Percentiles rank a stretch among this genome's conserved stretches.
phyloP scores from a whole-genome alignment of 1,140 invertebrate genomes.

The Drosophila persimilis region DNA sequence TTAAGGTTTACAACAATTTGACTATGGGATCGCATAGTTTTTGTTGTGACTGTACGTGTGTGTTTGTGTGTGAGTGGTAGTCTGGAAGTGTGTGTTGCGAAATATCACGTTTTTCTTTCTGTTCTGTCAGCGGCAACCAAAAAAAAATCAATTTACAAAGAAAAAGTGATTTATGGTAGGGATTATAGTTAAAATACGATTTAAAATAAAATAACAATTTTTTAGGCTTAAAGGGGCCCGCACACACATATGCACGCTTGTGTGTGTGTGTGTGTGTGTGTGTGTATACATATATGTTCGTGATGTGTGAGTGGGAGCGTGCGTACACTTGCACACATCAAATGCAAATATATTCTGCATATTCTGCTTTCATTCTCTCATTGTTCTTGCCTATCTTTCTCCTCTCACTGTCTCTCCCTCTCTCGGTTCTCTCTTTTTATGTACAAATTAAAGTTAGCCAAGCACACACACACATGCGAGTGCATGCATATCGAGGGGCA shows the following conservation, averaged over 20 bases:
- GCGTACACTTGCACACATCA: conserved; percentile 56
- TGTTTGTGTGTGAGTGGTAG: conserved; percentile 34
- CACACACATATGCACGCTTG: conserved; percentile 42
- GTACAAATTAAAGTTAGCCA: conserved; percentile 56
- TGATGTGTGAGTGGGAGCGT: conserved; percentile 32
- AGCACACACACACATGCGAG: conserved; percentile 6
- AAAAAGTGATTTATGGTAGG: conserved; percentile 35
- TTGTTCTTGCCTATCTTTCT: conserved; percentile 22
- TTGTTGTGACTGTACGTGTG: conserved; percentile 62
- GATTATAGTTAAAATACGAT: conserved; percentile 59
- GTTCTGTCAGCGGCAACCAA: conserved; percentile 39
- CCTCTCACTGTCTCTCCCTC: conserved; percentile 22
- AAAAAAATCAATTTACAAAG: conserved; percentile 43
- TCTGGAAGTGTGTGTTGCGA: conserved; percentile 20
- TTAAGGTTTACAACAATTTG: conserved; percentile 47
- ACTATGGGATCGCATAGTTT: conserved; percentile 39
- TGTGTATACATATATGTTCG: background rate
- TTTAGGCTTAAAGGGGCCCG: conserved; percentile 58
- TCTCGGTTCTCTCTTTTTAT: conserved; percentile 33
- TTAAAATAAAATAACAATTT: conserved; percentile 81
- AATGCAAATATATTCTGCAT: conserved; percentile 32
- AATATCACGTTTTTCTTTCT: conserved; percentile 67
- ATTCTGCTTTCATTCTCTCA: conserved; percentile 28
- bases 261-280: conserved; percentile 18
- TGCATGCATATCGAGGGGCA: too few relatives aligned